phyloP scores from a whole-genome alignment of 2,113 vertebrate genomes.

The Petaurus breviceps region DNA sequence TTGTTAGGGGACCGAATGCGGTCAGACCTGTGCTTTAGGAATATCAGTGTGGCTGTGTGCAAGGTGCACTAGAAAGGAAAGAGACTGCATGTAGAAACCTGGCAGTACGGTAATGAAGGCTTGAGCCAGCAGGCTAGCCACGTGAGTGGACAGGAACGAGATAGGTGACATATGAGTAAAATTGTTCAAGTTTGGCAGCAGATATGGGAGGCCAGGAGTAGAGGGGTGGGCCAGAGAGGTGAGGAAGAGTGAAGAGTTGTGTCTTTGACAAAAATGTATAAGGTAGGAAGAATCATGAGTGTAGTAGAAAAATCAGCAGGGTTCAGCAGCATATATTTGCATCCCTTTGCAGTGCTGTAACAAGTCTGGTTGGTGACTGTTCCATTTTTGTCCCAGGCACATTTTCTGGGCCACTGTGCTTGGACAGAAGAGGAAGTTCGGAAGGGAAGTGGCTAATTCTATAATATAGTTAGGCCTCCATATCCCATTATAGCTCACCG shows the following conservation, averaged over 20 bases:
- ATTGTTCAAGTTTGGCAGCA: neutral
- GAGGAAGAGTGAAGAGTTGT: neutral
- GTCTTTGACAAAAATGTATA: neutral
- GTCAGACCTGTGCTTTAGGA: neutral
- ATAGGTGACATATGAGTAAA: neutral
- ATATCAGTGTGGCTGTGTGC: neutral
- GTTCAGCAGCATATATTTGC: neutral
- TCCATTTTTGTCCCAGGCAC: neutral
- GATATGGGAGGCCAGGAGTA: neutral
- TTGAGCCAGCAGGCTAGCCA: neutral
- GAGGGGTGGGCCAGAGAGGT: no score
- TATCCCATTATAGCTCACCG: neutral
- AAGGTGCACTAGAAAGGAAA: neutral
- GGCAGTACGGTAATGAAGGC: neutral
- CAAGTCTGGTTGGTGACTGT: neutral
- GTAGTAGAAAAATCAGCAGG: neutral
- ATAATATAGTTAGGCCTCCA: neutral
- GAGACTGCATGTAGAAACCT: neutral
- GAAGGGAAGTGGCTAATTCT: neutral
- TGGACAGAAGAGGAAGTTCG: neutral
- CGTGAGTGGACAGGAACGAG: neutral
- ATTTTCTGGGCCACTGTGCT: neutral
- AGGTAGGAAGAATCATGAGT: neutral
- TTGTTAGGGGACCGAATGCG: neutral
- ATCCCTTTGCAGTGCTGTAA: neutral